A percentile compares a stretch with the other conserved stretches of the same genome.
Conservation (phyloP, 1,140 invertebrate genomes). For the Drosophila ohnishii region DNA sequence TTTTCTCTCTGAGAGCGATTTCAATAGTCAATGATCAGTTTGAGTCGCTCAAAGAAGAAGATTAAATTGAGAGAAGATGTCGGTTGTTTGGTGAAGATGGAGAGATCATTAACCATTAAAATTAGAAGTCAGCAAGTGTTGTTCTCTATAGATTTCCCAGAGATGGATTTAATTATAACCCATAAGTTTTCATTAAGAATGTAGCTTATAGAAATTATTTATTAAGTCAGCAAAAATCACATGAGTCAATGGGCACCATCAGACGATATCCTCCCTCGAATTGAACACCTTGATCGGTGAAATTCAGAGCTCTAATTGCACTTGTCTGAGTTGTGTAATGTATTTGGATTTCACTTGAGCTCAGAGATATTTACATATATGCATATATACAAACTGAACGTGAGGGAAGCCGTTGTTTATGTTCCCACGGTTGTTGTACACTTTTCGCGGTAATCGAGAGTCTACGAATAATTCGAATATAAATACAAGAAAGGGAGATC, state of each 20-base stretch:
- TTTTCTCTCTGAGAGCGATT: not conserved
- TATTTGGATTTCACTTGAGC: constrained; percentile 36
- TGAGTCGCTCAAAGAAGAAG: not conserved
- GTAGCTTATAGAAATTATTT: not conserved
- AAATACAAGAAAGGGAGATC: not conserved
- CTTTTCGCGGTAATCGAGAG: constrained; percentile 39
- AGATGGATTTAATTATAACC: not conserved
- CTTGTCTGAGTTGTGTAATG: constrained; percentile 46
- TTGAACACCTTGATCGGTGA: constrained; percentile 25
- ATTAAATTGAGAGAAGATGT: too few relatives aligned
- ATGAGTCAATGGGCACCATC: constrained; percentile 4
- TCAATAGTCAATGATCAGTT: constrained; percentile 2
- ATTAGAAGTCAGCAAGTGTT: not conserved
- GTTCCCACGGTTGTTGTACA: constrained; percentile 70
- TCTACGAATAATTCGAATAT: constrained; percentile 28
- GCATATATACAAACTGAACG: constrained; percentile 24
- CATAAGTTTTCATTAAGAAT: not conserved
- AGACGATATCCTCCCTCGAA: constrained; percentile 5
- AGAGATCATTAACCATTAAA: not conserved
- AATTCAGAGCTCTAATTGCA: constrained; percentile 36
- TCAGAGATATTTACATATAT: constrained; percentile 31
- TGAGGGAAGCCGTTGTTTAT: constrained; percentile 62
- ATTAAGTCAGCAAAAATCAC: not conserved
- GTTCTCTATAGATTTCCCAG: not conserved
- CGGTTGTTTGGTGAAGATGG: too few relatives aligned